A percentile compares a stretch with the other conserved stretches of the same genome.
phyloP scores from a whole-genome alignment of 1,140 invertebrate species.

The Metaphire vulgaris region DNA sequence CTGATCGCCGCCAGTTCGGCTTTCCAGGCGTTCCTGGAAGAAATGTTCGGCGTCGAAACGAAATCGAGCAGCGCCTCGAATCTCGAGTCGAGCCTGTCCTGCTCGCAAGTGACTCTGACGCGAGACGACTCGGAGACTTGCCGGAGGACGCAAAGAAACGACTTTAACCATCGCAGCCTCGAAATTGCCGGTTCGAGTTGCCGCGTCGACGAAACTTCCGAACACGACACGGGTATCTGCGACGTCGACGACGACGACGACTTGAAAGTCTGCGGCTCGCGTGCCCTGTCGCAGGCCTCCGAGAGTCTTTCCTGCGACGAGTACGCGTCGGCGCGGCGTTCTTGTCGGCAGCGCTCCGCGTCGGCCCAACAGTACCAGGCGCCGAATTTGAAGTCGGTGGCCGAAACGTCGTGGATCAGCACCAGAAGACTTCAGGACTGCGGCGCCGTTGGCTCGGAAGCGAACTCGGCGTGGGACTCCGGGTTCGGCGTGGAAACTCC shows the following conservation, averaged over 20 bases:
- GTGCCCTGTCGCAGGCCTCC: neutral
- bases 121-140: neutral
- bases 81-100: neutral
- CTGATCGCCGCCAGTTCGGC: slow-evolving; percentile 73
- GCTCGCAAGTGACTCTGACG: neutral
- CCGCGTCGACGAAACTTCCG: too few relatives aligned
- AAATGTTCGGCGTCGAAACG: too few relatives aligned
- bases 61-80: slow-evolving; percentile 60
- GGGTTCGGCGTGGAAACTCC: neutral
- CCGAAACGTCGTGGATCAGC: neutral
- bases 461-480: neutral
- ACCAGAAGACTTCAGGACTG: neutral
- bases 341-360: neutral
- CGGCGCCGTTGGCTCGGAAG: neutral
- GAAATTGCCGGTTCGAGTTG: too few relatives aligned
- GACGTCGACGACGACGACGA: too few relatives aligned
- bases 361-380: neutral
- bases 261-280: neutral
- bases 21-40: slow-evolving; percentile 72
- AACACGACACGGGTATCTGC: neutral
- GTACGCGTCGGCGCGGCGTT: neutral
- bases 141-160: neutral
- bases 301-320: neutral
- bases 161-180: neutral
- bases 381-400: neutral